Evolutionary conservation across 2,797 vertebrate genomes (phyloP).

Genomic region (Florisuga fusca): DNA sequence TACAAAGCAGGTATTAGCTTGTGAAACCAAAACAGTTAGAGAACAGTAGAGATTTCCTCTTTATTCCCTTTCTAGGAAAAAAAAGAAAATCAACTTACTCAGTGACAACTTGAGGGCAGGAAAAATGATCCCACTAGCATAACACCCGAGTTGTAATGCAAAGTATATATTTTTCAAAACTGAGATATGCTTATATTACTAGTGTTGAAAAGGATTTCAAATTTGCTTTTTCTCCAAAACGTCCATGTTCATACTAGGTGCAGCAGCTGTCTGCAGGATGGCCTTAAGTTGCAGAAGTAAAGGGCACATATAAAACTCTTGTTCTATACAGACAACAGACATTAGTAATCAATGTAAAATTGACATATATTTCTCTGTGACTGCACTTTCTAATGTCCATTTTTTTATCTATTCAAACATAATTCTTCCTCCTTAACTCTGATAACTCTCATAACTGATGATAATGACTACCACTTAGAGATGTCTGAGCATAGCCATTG

Average conservation of each 20-base stretch:
- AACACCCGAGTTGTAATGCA: neutral
- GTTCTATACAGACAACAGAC: neutral
- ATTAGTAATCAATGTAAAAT: neutral
- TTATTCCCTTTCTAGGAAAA: neutral
- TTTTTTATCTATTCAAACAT: neutral
- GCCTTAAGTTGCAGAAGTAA: neutral
- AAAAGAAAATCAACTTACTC: neutral
- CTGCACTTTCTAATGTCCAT: neutral
- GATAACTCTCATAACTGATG: too few relatives aligned
- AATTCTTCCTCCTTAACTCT: neutral
- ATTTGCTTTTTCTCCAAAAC: neutral
- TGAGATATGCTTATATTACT: neutral
- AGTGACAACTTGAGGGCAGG: neutral
- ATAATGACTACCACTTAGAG: neutral
- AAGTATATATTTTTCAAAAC: neutral
- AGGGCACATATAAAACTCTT: neutral
- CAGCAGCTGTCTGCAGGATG: neutral
- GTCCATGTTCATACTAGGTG: neutral
- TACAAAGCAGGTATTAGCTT: slow-evolving; percentile 27
- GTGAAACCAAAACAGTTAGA: slow-evolving; percentile 32
- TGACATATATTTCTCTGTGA: neutral
- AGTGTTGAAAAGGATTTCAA: neutral
- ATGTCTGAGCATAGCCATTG: neutral
- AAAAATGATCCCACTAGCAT: neutral
- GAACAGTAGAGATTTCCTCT: slow-evolving; percentile 20